These are phyloP conservation scores for Colaptes auratus DNA, from an alignment of 2,113 vertebrate genomes.

Conservation along the genomic window DNA sequence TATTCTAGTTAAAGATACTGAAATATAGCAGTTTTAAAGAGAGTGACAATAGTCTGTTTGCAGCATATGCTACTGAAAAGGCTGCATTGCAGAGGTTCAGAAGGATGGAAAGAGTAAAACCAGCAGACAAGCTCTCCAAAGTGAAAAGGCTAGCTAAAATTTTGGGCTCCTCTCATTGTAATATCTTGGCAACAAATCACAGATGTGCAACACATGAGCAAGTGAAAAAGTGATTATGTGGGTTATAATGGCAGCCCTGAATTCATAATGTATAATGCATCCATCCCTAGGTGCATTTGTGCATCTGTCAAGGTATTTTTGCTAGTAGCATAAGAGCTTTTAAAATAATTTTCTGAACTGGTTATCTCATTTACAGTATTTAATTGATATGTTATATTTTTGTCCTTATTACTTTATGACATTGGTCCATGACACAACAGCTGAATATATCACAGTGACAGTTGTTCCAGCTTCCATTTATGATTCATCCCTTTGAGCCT, in stretches of 20 bases:
- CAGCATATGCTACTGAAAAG: background rate
- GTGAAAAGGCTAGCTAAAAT: slow-evolving; percentile 29
- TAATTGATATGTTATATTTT: slow-evolving; percentile 61
- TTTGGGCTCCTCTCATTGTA: background rate
- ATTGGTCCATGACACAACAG: background rate
- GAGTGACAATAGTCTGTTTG: background rate
- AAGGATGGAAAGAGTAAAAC: slow-evolving; percentile 8
- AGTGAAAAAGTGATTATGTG: slow-evolving; percentile 49
- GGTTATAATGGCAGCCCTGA: slow-evolving; percentile 13
- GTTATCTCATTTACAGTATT: slow-evolving; percentile 20
- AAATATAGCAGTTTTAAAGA: background rate
- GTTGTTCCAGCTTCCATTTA: background rate
- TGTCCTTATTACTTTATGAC: slow-evolving; percentile 15
- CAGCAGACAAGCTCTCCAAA: background rate
- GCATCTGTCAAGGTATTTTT: slow-evolving; percentile 56
- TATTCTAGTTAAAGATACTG: background rate
- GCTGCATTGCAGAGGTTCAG: background rate
- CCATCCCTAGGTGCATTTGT: slow-evolving; percentile 45
- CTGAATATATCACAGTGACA: background rate
- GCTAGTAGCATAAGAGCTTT: background rate
- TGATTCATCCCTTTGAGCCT: slow-evolving; percentile 27
- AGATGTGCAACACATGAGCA: slow-evolving; percentile 21
- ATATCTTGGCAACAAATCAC: slow-evolving; percentile 31
- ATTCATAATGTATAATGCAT: slow-evolving; percentile 26
- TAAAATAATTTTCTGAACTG: slow-evolving; percentile 1